A percentile compares a stretch with the other conserved stretches of the same genome.
Conservation (phyloP, 2,113 vertebrate genomes). For the Circaetus gallicus region DNA sequence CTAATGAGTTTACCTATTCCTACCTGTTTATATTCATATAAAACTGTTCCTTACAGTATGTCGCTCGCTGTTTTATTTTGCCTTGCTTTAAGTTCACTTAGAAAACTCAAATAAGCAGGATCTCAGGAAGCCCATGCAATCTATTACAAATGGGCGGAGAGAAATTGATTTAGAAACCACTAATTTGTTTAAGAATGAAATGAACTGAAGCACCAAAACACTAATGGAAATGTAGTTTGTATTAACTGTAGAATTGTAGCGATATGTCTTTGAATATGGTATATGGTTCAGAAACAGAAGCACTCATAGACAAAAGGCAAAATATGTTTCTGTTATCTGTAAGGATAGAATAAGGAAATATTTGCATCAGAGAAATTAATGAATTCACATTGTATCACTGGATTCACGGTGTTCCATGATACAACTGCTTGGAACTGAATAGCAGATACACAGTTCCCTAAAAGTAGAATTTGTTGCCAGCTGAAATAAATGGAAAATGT, state of each 20-base stretch:
- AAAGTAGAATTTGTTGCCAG: not conserved
- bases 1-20: not conserved
- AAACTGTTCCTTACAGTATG: not conserved
- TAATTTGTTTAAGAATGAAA: slow-evolving; percentile 3
- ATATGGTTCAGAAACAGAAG: not conserved
- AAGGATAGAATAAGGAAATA: not conserved
- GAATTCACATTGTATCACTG: not conserved
- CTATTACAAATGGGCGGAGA: not conserved
- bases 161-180: not conserved
- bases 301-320: not conserved
- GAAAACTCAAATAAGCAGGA: not conserved
- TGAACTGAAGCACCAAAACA: not conserved
- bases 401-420: not conserved
- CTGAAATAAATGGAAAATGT: not conserved
- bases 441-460: not conserved
- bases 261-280: not conserved
- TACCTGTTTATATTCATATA: not conserved
- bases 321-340: not conserved
- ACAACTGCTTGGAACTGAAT: not conserved
- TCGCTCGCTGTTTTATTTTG: not conserved
- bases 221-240: not conserved
- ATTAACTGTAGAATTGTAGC: not conserved
- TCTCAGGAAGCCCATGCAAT: not conserved
- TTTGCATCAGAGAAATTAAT: not conserved
- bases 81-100: not conserved